Evolutionary conservation across 2,888 invertebrate genomes (phyloP).

Genomic region (Heliconius sara): DNA sequence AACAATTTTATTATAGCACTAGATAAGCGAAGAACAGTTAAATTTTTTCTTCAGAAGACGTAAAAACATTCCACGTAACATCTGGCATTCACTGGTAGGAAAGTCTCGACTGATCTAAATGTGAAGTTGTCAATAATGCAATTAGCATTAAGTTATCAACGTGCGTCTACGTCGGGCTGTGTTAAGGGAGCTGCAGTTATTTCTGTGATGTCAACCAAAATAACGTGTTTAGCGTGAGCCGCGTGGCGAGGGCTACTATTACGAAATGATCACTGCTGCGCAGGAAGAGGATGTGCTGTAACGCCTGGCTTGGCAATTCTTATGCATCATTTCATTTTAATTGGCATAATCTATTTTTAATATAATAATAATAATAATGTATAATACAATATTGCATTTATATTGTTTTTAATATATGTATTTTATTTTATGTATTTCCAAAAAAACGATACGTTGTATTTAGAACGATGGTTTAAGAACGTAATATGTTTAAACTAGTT

Average conservation of each 20-base stretch:
- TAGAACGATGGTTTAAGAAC: slow-evolving; percentile 35
- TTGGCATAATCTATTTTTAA: slow-evolving; percentile 31
- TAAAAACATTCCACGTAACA: slow-evolving; percentile 16
- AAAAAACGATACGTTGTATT: slow-evolving; percentile 31
- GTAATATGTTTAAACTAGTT: slow-evolving; percentile 36
- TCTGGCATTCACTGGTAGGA: slow-evolving; percentile 31
- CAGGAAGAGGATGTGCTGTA: slow-evolving; percentile 77
- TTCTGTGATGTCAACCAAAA: slow-evolving; percentile 82
- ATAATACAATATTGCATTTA: not conserved
- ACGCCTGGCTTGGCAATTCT: slow-evolving; percentile 51
- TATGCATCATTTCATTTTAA: slow-evolving; percentile 55
- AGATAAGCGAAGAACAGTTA: slow-evolving; percentile 32
- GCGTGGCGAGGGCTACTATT: slow-evolving; percentile 69
- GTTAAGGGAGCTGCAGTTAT: slow-evolving; percentile 79
- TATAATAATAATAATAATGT: not conserved
- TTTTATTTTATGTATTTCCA: slow-evolving; percentile 31
- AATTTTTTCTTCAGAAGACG: slow-evolving; percentile 23
- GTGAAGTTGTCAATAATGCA: slow-evolving; percentile 79
- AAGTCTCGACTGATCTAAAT: slow-evolving; percentile 57
- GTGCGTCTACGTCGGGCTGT: slow-evolving; percentile 70
- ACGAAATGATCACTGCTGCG: slow-evolving; percentile 66
- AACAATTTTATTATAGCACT: not conserved
- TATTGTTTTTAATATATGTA: not conserved
- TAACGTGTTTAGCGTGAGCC: slow-evolving; percentile 63
- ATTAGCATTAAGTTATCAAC: slow-evolving; percentile 82